Percentiles rank a stretch among this genome's conserved stretches.
phyloP scores from a whole-genome alignment of 2,797 vertebrate species.

The Scolopax bukidnonensis region DNA sequence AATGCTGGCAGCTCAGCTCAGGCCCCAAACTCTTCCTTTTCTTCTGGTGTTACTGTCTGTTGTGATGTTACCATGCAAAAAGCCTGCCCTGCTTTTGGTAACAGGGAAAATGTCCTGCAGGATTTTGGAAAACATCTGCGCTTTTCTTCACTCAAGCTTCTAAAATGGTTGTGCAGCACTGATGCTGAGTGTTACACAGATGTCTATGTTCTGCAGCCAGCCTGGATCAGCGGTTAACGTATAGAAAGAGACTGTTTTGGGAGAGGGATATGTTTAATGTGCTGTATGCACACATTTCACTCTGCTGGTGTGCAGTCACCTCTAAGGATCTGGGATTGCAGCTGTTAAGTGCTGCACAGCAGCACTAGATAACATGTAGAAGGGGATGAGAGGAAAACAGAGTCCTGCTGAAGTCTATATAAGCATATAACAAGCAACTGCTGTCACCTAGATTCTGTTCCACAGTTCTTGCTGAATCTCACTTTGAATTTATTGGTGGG shows the following conservation, averaged over 20 bases:
- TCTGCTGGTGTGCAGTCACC: not conserved
- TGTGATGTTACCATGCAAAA: constrained; percentile 11
- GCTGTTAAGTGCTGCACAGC: not conserved
- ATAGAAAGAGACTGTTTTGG: not conserved
- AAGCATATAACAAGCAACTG: not conserved
- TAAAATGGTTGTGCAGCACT: not conserved
- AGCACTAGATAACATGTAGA: not conserved
- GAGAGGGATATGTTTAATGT: not conserved
- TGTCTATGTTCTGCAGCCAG: not conserved
- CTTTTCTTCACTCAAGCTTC: not conserved
- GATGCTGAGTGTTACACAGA: not conserved
- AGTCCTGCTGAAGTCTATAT: not conserved
- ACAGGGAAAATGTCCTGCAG: not conserved
- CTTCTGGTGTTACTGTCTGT: not conserved
- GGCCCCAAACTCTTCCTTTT: not conserved
- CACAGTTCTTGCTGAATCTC: not conserved
- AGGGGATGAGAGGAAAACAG: not conserved
- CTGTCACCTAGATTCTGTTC: not conserved
- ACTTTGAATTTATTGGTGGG: not conserved
- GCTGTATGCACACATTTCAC: not conserved
- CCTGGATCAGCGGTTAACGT: not conserved
- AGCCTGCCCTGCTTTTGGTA: constrained; percentile 18
- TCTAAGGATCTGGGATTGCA: not conserved
- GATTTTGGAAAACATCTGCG: constrained; percentile 33
- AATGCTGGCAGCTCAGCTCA: not conserved